Evolutionary conservation across 1,140 invertebrate genomes (phyloP).

Genomic region (Sycobia sp.): DNA sequence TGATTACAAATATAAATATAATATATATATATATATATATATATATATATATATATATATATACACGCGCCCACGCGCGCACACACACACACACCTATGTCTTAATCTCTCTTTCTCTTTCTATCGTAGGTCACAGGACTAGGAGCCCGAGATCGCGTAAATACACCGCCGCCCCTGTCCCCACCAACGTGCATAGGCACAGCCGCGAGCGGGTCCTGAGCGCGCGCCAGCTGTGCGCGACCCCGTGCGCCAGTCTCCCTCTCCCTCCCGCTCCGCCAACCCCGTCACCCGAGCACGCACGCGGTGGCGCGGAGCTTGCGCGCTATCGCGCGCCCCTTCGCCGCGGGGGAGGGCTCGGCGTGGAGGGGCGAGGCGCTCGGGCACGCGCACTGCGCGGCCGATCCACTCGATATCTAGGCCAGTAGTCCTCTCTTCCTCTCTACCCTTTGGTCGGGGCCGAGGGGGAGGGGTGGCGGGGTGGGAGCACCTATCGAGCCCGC

Average conservation of each 20-base stretch:
- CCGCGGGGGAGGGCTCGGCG: not conserved
- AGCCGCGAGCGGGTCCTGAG: not conserved
- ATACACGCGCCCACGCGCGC: too few relatives aligned
- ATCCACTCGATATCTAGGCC: conserved; percentile 38
- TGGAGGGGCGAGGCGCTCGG: not conserved
- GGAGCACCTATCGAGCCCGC: too few relatives aligned
- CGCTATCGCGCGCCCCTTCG: not conserved
- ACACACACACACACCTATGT: too few relatives aligned
- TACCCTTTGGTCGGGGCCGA: too few relatives aligned
- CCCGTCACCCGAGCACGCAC: not conserved
- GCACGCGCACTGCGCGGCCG: not conserved
- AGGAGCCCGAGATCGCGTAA: too few relatives aligned
- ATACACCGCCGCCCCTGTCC: not conserved
- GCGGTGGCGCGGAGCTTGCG: conserved; percentile 21
- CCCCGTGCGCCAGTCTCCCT: not conserved
- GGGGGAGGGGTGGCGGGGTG: too few relatives aligned
- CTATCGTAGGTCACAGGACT: not conserved
- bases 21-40: too few relatives aligned
- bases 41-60: too few relatives aligned
- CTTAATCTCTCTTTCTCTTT: not conserved
- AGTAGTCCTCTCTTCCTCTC: conserved; percentile 37
- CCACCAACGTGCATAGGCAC: not conserved
- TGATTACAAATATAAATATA: too few relatives aligned
- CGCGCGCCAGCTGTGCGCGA: not conserved
- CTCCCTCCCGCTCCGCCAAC: not conserved